Evolutionary conservation across 1,140 invertebrate genomes (phyloP).

Genomic region (Drosophila biarmipes): DNA sequence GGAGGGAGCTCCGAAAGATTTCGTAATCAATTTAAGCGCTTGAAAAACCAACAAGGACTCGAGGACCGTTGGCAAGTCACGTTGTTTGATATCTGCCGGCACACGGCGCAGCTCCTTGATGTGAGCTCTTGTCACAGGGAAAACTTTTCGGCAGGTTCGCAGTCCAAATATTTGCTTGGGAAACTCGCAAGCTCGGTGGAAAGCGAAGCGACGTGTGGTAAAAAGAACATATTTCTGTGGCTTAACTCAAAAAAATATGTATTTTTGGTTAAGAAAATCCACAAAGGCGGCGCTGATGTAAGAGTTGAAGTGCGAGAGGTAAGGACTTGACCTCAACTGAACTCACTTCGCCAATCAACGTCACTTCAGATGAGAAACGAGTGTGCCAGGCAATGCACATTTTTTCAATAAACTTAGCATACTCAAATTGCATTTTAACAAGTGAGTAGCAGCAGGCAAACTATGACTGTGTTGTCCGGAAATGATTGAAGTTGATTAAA

Average conservation of each 20-base stretch:
- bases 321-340: conserved; percentile 32
- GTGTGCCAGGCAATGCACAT: not conserved
- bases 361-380: conserved; percentile 30
- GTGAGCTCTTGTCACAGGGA: conserved; percentile 24
- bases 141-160: conserved; percentile 28
- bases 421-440: conserved; percentile 21
- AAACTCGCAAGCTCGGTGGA: conserved; percentile 2
- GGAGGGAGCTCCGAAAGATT: conserved; percentile 2
- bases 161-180: conserved; percentile 35
- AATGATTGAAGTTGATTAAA: not conserved
- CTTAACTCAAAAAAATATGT: conserved; percentile 21
- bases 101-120: conserved; percentile 13
- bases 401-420: conserved; percentile 12
- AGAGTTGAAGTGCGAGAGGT: conserved; percentile 11
- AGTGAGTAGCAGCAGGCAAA: not conserved
- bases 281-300: conserved; percentile 23
- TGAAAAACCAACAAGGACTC: conserved; percentile 43
- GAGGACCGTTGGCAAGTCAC: conserved; percentile 41
- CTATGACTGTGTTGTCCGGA: not conserved
- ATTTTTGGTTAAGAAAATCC: conserved; percentile 3
- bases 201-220: not conserved
- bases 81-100: conserved; percentile 31
- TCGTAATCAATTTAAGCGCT: conserved; percentile 49
- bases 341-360: conserved; percentile 28
- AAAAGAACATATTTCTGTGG: conserved; percentile 30